Percentiles rank a stretch among this genome's conserved stretches.
Evolutionary conservation across 35 echinoderm and acorn worm species (phyloP).

Genomic region (Ophioderma brevispina): DNA sequence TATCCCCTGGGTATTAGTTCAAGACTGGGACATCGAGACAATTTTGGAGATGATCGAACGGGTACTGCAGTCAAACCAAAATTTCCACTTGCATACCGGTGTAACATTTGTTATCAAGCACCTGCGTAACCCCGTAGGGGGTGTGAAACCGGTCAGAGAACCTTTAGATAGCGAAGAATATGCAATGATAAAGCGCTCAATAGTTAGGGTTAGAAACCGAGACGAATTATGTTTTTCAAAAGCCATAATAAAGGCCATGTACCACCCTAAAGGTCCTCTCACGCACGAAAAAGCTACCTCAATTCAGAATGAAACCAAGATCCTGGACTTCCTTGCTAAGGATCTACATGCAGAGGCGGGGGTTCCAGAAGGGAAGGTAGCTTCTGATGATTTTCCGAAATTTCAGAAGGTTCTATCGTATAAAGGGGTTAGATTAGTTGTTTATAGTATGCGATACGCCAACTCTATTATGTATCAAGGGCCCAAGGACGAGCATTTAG

Average conservation of each 20-base stretch:
- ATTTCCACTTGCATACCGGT: neutral
- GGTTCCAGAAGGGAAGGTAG: neutral
- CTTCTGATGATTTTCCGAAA: neutral
- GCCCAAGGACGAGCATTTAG: neutral
- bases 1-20: neutral
- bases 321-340: neutral
- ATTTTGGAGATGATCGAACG: neutral
- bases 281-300: neutral
- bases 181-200: neutral
- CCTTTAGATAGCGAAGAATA: neutral
- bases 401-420: neutral
- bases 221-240: neutral
- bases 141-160: neutral
- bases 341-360: neutral
- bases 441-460: neutral
- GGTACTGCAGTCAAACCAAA: neutral
- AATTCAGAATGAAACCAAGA: neutral
- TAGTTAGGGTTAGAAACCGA: neutral
- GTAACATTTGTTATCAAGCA: neutral
- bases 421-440: neutral
- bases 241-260: neutral
- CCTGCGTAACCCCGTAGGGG: neutral
- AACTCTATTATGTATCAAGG: neutral
- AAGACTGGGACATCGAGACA: neutral
- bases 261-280: neutral